Base-by-base conservation (phyloP, 2,113 vertebrate genomes). In the Antigone vipio region DNA sequence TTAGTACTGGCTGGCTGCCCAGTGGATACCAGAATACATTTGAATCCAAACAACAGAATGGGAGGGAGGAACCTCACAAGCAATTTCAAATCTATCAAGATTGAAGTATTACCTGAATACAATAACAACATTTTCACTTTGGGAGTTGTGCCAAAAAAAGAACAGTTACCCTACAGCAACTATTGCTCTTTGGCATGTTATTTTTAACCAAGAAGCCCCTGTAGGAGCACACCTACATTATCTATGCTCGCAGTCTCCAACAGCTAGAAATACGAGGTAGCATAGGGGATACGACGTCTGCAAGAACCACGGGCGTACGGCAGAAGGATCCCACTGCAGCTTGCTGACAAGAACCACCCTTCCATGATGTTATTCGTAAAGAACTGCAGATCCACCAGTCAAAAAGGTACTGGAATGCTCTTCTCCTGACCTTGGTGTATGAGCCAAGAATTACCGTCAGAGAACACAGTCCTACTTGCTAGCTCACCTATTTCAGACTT, bases 1-100 rank as follows among this genome's bases (percentile, higher is more conserved):
- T 97, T 59, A 89, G 74, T 42, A 50, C 67, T 98, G 97, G 96
- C 95, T 91, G 78, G 19, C 80, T 97, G 92, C 93, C 91, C 92
- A 85, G 92, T 64, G 69, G 89, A 84, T 79, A 92, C 68, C 93
- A 97, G 88, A 86, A 83, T 27, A 86, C 34, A 66, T 95, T 96
- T 95, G 91, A 97, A 96, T 91, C 69, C 91, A 96, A 88, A 89
- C 72, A 89, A 87, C 35, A 95, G 91, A 96, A 97, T 6, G 32
- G 74, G 87, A 94, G 10, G 73, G 64, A 83, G 52, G 69, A 76
- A 84, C 90, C 77, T 89, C 94, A 85, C 94, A 92, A 73, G 85
- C 71, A 86, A 95, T 83, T 97, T 91, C 92, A 74, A 82, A 91
- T 96, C 93, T 78, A 88, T 83, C 93, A 64, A 35, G 56, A 59